Evolutionary conservation across 2,113 vertebrate species (phyloP).

Genomic region (Mirounga angustirostris): DNA sequence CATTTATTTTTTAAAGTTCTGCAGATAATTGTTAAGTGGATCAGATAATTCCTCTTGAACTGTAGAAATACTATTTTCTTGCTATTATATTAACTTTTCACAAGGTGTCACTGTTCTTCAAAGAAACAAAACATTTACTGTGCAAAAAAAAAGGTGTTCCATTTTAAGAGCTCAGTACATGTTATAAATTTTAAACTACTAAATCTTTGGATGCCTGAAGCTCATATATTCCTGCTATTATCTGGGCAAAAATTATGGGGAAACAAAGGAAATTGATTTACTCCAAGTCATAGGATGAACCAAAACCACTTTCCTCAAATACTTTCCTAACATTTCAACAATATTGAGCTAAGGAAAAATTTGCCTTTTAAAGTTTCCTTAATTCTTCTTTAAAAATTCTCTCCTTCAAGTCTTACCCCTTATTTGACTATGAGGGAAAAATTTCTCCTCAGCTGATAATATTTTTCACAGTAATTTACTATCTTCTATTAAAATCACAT

Average conservation of each 20-base stretch:
- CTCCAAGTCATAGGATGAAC: not conserved
- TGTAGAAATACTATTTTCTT: not conserved
- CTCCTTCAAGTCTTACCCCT: not conserved
- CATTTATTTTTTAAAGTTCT: conserved; percentile 52
- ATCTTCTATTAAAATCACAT: conserved; percentile 23
- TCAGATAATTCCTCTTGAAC: conserved; percentile 28
- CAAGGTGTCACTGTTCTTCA: conserved; percentile 81
- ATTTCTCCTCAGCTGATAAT: conserved; percentile 6
- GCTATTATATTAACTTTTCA: conserved; percentile 67
- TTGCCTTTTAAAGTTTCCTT: not conserved
- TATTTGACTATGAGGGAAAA: not conserved
- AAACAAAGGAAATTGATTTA: conserved; percentile 22
- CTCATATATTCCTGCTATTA: not conserved
- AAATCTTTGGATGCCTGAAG: conserved; percentile 21
- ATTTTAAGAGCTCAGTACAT: conserved; percentile 51
- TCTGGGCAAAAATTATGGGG: not conserved
- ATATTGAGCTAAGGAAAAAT: conserved; percentile 1
- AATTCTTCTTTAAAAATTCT: conserved; percentile 39
- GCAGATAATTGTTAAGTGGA: not conserved
- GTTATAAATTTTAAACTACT: conserved; percentile 48
- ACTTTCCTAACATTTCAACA: conserved; percentile 44
- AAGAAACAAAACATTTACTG: conserved; percentile 61
- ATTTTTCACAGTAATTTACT: conserved; percentile 50
- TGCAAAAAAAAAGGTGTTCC: conserved; percentile 7
- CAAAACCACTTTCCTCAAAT: conserved; percentile 22